Evolutionary conservation across 2,888 invertebrate genomes (phyloP).

Genomic region (Sacculina carcini): DNA sequence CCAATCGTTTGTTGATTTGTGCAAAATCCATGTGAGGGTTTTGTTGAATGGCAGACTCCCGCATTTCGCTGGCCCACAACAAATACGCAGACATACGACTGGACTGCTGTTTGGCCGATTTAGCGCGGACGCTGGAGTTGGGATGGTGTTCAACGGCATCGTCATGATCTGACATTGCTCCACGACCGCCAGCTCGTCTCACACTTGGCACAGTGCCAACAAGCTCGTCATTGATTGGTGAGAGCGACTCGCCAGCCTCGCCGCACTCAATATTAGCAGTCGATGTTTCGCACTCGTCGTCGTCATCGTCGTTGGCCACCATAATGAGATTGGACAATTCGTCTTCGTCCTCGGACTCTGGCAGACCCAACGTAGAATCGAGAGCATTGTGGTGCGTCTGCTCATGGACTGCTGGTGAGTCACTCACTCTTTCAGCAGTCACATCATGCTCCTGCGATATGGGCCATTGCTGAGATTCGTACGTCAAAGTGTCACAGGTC

Average conservation of each 20-base stretch:
- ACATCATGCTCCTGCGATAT: no score
- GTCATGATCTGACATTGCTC: background rate
- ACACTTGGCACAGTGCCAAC: background rate
- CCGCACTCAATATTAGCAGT: background rate
- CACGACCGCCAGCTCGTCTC: background rate
- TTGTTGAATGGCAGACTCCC: slow-evolving; percentile 40
- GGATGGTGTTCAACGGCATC: background rate
- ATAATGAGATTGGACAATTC: slow-evolving; percentile 4
- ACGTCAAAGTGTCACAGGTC: no score
- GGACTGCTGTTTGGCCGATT: slow-evolving; percentile 23
- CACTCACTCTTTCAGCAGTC: no score
- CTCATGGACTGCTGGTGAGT: no score
- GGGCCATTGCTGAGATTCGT: no score
- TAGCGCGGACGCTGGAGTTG: background rate
- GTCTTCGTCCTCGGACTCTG: slow-evolving; percentile 8
- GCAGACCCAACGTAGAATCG: no score
- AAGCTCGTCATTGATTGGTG: background rate
- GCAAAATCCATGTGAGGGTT: slow-evolving; percentile 36
- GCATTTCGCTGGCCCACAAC: slow-evolving; percentile 62
- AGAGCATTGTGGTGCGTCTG: no score
- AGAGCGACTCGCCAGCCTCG: background rate
- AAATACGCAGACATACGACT: slow-evolving; percentile 64
- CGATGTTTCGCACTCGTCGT: background rate
- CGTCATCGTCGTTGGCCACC: slow-evolving; percentile 5
- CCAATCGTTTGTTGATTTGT: background rate